Percentiles rank a stretch among this genome's conserved stretches.
These are phyloP conservation scores for Frieseomelitta varia DNA, from an alignment of 1,140 invertebrate genomes.

Conservation along the genomic window DNA sequence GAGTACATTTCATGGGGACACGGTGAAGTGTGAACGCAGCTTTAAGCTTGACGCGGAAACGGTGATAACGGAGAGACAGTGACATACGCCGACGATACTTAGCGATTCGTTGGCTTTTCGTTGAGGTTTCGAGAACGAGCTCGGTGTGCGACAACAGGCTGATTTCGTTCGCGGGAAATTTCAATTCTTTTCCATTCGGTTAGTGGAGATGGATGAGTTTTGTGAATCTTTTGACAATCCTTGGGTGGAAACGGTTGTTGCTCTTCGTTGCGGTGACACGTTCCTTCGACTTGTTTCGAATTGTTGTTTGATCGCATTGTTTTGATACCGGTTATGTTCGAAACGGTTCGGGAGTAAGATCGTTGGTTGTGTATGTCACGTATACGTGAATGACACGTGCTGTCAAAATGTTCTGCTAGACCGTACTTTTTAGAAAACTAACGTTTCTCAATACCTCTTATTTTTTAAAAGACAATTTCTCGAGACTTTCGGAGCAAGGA, in stretches of 20 bases:
- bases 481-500: neutral
- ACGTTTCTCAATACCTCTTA: neutral
- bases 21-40: slow-evolving; percentile 61
- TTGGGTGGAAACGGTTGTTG: neutral
- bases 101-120: slow-evolving; percentile 13
- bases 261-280: neutral
- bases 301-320: neutral
- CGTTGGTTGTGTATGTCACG: neutral
- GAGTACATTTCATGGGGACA: slow-evolving; percentile 24
- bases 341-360: neutral
- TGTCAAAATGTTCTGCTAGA: neutral
- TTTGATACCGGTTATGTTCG: neutral
- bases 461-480: neutral
- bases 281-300: neutral
- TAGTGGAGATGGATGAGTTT: neutral
- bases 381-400: neutral
- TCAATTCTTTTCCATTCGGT: neutral
- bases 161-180: neutral
- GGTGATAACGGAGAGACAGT: slow-evolving; percentile 58
- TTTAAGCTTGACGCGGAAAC: slow-evolving; percentile 26
- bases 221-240: neutral
- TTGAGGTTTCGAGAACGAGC: neutral
- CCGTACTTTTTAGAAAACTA: neutral
- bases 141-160: neutral
- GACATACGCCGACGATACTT: slow-evolving; percentile 44